A percentile compares a stretch with the other conserved stretches of the same genome.
Conservation (phyloP, 2,888 invertebrate species). For the Tiliacea aurago region DNA sequence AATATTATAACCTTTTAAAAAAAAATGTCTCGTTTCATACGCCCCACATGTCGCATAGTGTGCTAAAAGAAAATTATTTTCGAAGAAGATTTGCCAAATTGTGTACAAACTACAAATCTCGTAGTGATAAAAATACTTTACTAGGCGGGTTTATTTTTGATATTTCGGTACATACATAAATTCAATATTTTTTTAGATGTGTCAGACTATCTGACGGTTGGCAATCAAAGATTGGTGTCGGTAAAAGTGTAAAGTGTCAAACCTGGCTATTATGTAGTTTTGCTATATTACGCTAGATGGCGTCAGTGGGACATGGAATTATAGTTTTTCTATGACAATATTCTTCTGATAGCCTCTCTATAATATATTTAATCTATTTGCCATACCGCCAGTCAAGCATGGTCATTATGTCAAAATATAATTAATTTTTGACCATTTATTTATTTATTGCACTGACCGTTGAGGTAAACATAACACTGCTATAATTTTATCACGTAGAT, state of each 20-base stretch:
- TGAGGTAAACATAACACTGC: neutral
- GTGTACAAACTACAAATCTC: neutral
- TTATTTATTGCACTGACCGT: neutral
- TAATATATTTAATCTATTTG: neutral
- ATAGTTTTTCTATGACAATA: neutral
- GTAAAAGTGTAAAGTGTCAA: neutral
- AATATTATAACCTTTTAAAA: no score
- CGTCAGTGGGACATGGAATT: neutral
- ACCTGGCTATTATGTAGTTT: neutral
- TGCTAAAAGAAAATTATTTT: neutral
- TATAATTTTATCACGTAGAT: neutral
- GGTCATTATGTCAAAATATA: neutral
- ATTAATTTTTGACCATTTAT: neutral
- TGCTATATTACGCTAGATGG: neutral
- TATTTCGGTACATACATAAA: neutral
- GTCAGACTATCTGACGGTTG: neutral
- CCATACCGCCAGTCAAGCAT: neutral
- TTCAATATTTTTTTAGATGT: neutral
- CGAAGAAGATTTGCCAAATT: neutral
- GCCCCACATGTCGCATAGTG: neutral
- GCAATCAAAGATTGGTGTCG: neutral
- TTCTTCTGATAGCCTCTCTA: neutral
- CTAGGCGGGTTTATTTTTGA: neutral
- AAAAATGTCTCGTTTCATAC: neutral
- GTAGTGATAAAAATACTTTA: neutral